phyloP scores from a whole-genome alignment of 2,888 invertebrate species.

The Drosophila tanythrix region DNA sequence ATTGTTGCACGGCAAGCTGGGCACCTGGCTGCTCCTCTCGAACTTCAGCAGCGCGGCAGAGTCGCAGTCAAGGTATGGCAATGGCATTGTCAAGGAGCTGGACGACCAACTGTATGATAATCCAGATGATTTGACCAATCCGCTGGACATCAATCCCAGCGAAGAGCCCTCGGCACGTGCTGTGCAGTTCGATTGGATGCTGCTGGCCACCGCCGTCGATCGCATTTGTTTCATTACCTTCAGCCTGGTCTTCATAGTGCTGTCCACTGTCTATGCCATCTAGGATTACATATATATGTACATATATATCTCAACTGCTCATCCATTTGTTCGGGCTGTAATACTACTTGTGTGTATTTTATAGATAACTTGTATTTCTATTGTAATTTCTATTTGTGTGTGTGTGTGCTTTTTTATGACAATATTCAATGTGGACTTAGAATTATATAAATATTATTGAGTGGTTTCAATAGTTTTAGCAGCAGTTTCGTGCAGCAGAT shows the following conservation, averaged over 20 bases:
- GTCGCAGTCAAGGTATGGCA: slow-evolving; percentile 53
- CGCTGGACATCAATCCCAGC: slow-evolving; percentile 61
- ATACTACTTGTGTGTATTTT: neutral
- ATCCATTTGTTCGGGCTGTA: neutral
- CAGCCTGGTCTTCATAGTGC: slow-evolving; percentile 86
- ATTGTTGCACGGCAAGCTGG: slow-evolving; percentile 79
- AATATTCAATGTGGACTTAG: slow-evolving; percentile 37
- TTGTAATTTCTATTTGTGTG: slow-evolving; percentile 27
- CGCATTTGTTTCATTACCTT: slow-evolving; percentile 87
- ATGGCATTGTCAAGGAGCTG: slow-evolving; percentile 72
- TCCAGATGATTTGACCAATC: slow-evolving; percentile 56
- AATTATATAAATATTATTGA: slow-evolving; percentile 36
- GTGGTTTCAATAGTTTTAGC: slow-evolving; percentile 1
- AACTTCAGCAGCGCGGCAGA: slow-evolving; percentile 75
- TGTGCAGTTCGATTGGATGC: slow-evolving; percentile 88
- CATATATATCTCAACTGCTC: neutral
- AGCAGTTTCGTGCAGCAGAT: neutral
- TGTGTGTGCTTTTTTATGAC: slow-evolving; percentile 24
- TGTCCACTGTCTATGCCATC: slow-evolving; percentile 76
- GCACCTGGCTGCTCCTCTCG: slow-evolving; percentile 78
- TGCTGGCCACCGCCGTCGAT: slow-evolving; percentile 88
- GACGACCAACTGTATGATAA: slow-evolving; percentile 72
- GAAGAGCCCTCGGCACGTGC: slow-evolving; percentile 69
- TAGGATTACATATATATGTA: slow-evolving; percentile 38
- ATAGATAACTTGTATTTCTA: slow-evolving; percentile 20